Conservation (phyloP, 2,888 invertebrate genomes). For the Yponomeuta evonymella region DNA sequence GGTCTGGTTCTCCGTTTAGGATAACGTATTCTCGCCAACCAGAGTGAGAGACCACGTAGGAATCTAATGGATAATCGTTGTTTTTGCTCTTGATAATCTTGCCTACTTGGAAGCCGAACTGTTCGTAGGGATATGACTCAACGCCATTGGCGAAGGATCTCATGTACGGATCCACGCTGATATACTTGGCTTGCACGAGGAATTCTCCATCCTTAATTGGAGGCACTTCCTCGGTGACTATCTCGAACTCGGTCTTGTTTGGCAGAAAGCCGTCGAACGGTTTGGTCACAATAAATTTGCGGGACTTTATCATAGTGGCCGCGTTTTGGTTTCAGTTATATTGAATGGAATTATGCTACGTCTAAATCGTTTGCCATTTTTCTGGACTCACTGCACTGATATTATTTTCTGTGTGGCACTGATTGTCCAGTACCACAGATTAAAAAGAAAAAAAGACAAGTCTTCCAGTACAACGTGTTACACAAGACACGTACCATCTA, state of each 20-base stretch:
- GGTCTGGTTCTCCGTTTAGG: slow-evolving; percentile 25
- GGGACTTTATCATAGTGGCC: not conserved
- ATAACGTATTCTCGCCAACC: slow-evolving; percentile 80
- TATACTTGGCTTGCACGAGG: slow-evolving; percentile 38
- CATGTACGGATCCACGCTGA: slow-evolving; percentile 23
- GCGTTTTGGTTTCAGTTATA: not conserved
- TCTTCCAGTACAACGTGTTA: too few relatives aligned
- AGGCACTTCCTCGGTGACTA: slow-evolving; percentile 41
- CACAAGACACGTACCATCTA: too few relatives aligned
- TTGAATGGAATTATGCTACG: not conserved
- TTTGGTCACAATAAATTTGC: slow-evolving; percentile 29
- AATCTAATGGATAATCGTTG: slow-evolving; percentile 76
- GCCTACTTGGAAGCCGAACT: slow-evolving; percentile 41
- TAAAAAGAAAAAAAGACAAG: too few relatives aligned
- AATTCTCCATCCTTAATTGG: slow-evolving; percentile 48
- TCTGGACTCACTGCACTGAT: not conserved
- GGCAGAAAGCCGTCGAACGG: slow-evolving; percentile 47
- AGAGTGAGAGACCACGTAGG: slow-evolving; percentile 72
- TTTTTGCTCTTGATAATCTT: slow-evolving; percentile 78
- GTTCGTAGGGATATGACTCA: slow-evolving; percentile 36
- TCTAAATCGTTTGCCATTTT: not conserved
- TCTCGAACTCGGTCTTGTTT: slow-evolving; percentile 46
- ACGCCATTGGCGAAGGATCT: slow-evolving; percentile 29
- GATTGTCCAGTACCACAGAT: too few relatives aligned
- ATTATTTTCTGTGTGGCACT: too few relatives aligned